A percentile compares a stretch with the other conserved stretches of the same genome.
These are phyloP conservation scores for Tetraneura akinire DNA, from an alignment of 1,140 invertebrate species.

Conservation along the genomic window DNA sequence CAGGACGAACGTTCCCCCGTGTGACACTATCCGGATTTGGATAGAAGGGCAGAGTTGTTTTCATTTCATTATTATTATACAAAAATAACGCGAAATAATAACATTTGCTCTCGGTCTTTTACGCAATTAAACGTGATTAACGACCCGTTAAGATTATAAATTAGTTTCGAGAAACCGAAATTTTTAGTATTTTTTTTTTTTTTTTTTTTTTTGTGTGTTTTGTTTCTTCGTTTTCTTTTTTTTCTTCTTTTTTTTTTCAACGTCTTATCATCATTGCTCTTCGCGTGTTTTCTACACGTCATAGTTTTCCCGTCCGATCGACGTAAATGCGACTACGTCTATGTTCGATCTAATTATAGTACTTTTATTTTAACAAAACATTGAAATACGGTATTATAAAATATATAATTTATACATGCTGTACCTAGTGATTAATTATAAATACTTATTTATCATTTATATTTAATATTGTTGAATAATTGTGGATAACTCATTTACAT, in stretches of 20 bases:
- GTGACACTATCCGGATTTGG: too few relatives aligned
- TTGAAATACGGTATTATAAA: neutral
- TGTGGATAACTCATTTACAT: too few relatives aligned
- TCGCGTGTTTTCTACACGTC: too few relatives aligned
- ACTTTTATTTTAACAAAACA: too few relatives aligned
- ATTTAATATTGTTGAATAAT: too few relatives aligned
- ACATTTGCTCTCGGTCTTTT: neutral
- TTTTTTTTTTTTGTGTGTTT: neutral
- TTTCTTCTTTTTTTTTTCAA: neutral
- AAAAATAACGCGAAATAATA: constrained; percentile 6
- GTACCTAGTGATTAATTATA: too few relatives aligned
- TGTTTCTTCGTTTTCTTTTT: neutral
- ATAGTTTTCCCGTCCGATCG: too few relatives aligned
- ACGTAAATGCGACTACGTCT: too few relatives aligned
- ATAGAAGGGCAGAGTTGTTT: neutral
- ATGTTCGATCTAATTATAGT: too few relatives aligned
- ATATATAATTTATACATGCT: too few relatives aligned
- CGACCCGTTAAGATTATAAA: constrained; percentile 34
- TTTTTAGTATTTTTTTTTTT: too few relatives aligned
- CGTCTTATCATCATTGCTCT: neutral
- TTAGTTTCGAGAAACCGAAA: neutral
- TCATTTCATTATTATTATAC: neutral
- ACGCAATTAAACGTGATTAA: constrained; percentile 34
- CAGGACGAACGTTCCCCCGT: neutral
- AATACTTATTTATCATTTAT: too few relatives aligned